These are phyloP conservation scores for Pediacus dermestoides DNA, from an alignment of 2,888 invertebrate genomes.

Conservation along the genomic window DNA sequence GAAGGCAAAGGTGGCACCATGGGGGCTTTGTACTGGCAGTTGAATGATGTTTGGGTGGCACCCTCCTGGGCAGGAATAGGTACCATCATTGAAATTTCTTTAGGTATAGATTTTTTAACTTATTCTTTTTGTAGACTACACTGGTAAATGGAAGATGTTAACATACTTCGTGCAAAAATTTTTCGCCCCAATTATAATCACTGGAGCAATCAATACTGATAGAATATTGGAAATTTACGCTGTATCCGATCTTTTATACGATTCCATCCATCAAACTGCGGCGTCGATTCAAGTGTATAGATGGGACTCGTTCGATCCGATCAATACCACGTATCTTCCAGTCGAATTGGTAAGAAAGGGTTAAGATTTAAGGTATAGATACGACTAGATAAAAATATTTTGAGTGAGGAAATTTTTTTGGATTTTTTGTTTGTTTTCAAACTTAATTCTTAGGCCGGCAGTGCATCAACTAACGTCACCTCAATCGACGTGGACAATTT, in stretches of 20 bases:
- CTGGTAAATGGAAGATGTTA: conserved; percentile 51
- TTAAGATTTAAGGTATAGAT: no score
- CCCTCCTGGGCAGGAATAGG: conserved; percentile 3
- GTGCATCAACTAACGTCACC: no score
- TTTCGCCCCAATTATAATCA: conserved; percentile 73
- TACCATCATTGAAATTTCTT: background rate
- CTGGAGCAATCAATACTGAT: no score
- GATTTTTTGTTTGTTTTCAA: no score
- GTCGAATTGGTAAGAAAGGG: conserved; percentile 29
- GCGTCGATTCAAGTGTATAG: conserved; percentile 59
- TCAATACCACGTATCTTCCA: conserved; percentile 22
- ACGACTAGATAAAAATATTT: no score
- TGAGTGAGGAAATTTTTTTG: no score
- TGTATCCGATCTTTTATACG: conserved; percentile 59
- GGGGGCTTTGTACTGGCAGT: conserved; percentile 98
- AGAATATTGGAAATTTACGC: conserved; percentile 61
- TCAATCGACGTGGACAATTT: conserved; percentile 37
- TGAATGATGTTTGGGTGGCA: conserved; percentile 89
- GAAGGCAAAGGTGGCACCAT: conserved; percentile 73
- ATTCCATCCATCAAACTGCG: conserved; percentile 45
- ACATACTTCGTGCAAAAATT: conserved; percentile 87
- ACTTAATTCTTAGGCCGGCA: no score
- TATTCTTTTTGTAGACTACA: conserved; percentile 38
- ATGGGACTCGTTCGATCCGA: conserved; percentile 46
- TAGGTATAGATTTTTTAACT: no score